Percentiles rank a stretch among this genome's conserved stretches.
Evolutionary conservation across 2,888 invertebrate genomes (phyloP).

Genomic region (Shargacucullia verbasci): DNA sequence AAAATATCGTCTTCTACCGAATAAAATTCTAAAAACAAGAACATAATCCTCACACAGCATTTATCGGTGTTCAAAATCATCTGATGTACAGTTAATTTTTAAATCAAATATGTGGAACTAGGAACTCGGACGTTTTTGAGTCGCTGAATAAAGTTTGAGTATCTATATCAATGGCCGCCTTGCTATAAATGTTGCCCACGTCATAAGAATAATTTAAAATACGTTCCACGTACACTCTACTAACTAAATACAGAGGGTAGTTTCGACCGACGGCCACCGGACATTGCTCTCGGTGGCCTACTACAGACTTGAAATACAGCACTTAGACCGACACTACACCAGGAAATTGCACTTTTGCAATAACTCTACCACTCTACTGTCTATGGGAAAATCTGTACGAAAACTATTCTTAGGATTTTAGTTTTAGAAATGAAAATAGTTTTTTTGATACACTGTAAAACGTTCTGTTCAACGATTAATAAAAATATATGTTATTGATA

Average conservation of each 20-base stretch:
- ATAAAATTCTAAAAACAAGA: no score
- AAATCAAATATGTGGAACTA: no score
- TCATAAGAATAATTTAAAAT: background rate
- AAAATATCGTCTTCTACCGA: no score
- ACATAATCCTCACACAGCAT: no score
- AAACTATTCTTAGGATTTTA: slow-evolving; percentile 11
- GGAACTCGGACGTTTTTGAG: no score
- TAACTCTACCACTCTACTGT: slow-evolving; percentile 39
- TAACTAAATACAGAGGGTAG: slow-evolving; percentile 30
- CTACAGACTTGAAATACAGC: slow-evolving; percentile 48
- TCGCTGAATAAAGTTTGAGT: no score
- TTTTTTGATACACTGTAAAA: background rate
- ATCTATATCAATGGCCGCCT: no score
- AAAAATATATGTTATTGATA: no score
- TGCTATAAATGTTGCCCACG: no score
- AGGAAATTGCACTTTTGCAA: slow-evolving; percentile 65
- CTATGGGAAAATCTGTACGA: slow-evolving; percentile 20
- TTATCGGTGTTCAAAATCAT: no score
- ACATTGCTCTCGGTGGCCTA: slow-evolving; percentile 46
- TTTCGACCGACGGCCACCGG: slow-evolving; percentile 32
- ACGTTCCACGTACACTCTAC: slow-evolving; percentile 3
- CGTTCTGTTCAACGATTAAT: no score
- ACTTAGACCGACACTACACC: slow-evolving; percentile 26
- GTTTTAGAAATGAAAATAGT: background rate
- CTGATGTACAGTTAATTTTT: no score